Evolutionary conservation across 2,113 vertebrate genomes (phyloP).

Genomic region (Saguinus midas): DNA sequence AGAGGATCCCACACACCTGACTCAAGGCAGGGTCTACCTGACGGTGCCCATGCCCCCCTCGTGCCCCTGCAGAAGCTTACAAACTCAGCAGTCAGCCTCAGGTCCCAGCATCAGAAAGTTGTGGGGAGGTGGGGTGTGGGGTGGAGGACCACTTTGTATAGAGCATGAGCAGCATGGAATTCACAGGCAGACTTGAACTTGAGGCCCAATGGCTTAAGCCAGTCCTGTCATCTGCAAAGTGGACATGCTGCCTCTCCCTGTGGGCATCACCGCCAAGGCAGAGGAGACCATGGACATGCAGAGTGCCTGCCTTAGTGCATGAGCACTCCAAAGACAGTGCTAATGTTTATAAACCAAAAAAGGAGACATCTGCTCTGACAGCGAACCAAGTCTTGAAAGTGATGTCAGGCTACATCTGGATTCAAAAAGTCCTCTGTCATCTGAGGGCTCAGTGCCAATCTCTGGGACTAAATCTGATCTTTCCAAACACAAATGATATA

Average conservation of each 20-base stretch:
- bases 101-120: neutral
- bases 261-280: neutral
- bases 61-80: neutral
- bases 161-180: neutral
- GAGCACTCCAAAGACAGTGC: neutral
- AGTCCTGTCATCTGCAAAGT: neutral
- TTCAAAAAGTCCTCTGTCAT: neutral
- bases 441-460: neutral
- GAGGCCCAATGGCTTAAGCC: neutral
- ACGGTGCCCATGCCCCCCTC: neutral
- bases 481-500: neutral
- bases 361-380: neutral
- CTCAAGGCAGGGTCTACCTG: neutral
- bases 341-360: neutral
- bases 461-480: neutral
- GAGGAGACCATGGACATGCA: rapidly evolving
- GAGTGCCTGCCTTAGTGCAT: neutral
- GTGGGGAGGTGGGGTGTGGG: rapidly evolving
- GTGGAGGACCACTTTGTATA: neutral
- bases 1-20: neutral
- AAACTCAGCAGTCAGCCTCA: neutral
- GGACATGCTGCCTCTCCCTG: neutral
- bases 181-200: neutral
- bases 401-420: neutral
- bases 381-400: neutral